Base-by-base conservation (phyloP, 2,888 invertebrate species). In the Danaus chrysippus region DNA sequence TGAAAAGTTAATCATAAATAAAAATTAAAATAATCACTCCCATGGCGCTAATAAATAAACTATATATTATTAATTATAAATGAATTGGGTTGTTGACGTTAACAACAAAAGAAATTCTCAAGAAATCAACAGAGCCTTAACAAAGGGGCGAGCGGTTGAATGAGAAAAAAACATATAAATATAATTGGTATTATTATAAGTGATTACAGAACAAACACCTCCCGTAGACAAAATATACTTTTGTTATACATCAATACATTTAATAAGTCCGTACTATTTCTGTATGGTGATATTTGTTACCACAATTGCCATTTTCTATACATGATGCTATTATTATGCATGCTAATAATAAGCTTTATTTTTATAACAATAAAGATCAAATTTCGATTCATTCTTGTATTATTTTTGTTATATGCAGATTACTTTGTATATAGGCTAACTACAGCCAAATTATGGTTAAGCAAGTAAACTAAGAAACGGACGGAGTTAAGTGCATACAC, bases 141-240 rank as follows among this genome's bases (percentile, higher is more conserved):
- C 79, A 88, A 87, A 82, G 80, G 79, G 64, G 75, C 61, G 78
- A 49, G 49, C 6, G 49, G 8, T 23, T 46, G 46, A 86, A 84
- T 84, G 82, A 83, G 83, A 86, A 87, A 81, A 82, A 87, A 87
- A 87, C 5, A 34, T 34, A 87, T 83, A n/a, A n/a, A 86, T 86
- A 83, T 87, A 89, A 89, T 89, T 89, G 87, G 86, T 79, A 82
- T 87, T 83, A 87, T 89, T 87, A 86, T 76, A 72, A 72, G 78
- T 83, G 83, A 87, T 86, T 86, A 81, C 70, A 74, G 75, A 73
- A 85, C 85, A 87, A 86, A 87, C 86, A 86, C 86, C 87, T 83
- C 89, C 87, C 79, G 87, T 70, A 75, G 83, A 67, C 67, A 62
- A 61, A 65, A 68, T 71, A 66, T 70, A 66, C 67, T 67, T 62